Conservation (phyloP, 1,140 invertebrate genomes). For the Ceratitis capitata region DNA sequence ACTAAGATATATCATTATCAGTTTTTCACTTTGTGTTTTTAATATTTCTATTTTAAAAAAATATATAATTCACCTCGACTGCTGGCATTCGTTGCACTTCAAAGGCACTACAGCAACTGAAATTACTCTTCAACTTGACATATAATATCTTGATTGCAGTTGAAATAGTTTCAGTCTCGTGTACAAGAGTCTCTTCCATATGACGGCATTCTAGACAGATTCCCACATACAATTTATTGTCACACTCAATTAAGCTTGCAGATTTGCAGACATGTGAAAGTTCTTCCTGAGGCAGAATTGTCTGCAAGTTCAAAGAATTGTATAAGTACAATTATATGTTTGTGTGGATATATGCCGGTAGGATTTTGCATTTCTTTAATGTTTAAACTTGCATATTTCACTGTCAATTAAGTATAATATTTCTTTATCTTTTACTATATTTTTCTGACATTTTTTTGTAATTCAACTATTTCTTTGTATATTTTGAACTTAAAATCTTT, state of each 20-base stretch:
- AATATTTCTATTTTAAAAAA: too few species aligned
- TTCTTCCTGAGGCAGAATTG: background rate
- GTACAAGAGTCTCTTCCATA: background rate
- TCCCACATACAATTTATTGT: background rate
- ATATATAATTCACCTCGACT: background rate
- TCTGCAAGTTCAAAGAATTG: background rate
- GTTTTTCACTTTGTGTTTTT: too few species aligned
- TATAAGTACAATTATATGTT: too few species aligned
- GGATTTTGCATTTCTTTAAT: too few species aligned
- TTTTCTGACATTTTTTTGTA: too few species aligned
- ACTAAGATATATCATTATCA: too few species aligned
- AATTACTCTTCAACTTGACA: background rate
- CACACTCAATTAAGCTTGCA: background rate
- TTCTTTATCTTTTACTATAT: too few species aligned
- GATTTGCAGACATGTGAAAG: background rate
- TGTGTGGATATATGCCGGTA: too few species aligned
- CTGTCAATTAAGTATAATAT: too few species aligned
- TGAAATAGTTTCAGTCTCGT: background rate
- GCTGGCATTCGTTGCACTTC: slow-evolving; percentile 9
- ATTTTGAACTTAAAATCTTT: too few species aligned
- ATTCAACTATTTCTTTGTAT: too few species aligned
- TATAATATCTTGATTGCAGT: background rate
- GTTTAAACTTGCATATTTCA: too few species aligned
- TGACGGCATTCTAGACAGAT: background rate
- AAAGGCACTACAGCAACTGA: background rate